Evolutionary conservation across 92 coral and sea anemone species (phyloP), one percentile per base, ranked within the genome.

Genomic region (Zoanthus solanderi): DNA sequence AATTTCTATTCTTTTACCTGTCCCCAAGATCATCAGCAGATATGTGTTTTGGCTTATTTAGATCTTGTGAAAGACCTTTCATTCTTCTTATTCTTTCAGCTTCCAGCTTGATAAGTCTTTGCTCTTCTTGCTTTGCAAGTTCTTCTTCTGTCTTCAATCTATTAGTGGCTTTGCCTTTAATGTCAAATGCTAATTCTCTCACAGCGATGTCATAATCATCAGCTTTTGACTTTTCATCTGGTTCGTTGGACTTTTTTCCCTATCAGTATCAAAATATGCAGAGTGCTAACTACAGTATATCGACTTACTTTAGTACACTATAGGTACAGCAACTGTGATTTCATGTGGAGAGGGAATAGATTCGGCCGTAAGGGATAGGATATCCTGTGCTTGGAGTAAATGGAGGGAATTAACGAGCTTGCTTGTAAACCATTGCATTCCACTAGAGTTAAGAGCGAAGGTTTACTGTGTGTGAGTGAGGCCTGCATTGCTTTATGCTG

Each of bases 1-100:
- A 63, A 63, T 23, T 42, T 9, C 10, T 12, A 11, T 47, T 32
- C 37, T 11, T 61, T 78, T 83, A 95, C 99, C 99, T 92, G 87
- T 97, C 99, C 63, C 94, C 98, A 46, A 97, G 92, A 75, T 97
- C 99, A 91, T 97, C 99, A 48, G 99, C 99, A 79, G 99, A 97
- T 9, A 90, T 52, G 54, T 97, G 99, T 42, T 93, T 93, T 30
- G 98, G 92, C 84, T 95, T 95, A 17, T 87, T 78, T 0, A 71
- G 85, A 65, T 85, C 76, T 30, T 61, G 76, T 11, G 94, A 92
- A 13, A 94, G 83, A n/a, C 99, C 99, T 65, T 91, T 97, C 99
- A 97, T 97, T 90, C 99, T 87, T 69, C 96, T 87, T 83, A 93
- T 90, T 72, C 99, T 90, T 69, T 97, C 96, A 71, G 90, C 95